phyloP scores from a whole-genome alignment of 2,113 vertebrate species.

The Triplophysa rosa region DNA sequence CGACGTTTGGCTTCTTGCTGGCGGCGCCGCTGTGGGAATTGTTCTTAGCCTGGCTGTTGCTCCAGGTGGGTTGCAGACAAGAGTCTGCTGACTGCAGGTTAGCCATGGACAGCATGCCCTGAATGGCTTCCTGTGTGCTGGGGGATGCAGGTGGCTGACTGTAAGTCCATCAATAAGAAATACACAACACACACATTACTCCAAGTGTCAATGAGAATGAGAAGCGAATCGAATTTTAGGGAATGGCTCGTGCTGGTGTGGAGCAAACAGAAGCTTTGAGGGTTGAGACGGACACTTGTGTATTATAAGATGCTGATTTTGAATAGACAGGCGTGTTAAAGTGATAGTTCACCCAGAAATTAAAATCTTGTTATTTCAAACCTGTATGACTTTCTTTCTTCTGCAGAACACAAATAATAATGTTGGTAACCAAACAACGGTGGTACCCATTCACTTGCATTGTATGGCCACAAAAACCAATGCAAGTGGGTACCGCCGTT shows the following conservation, averaged over 20 bases:
- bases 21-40: constrained; percentile 78
- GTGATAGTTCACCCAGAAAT: too few species aligned
- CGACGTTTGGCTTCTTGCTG: constrained; percentile 76
- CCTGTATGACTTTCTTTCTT: too few species aligned
- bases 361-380: too few species aligned
- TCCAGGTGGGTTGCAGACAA: constrained; percentile 88
- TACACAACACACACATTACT: constrained; percentile 73
- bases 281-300: neutral
- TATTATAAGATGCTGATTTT: neutral
- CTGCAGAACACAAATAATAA: too few species aligned
- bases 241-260: constrained; percentile 39
- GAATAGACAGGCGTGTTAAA: too few species aligned
- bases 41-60: constrained; percentile 83
- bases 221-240: constrained; percentile 49
- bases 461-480: too few species aligned
- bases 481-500: too few species aligned
- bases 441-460: too few species aligned
- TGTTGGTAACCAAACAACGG: too few species aligned
- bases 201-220: constrained; percentile 49
- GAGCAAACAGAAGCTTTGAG: constrained; percentile 21
- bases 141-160: constrained; percentile 98
- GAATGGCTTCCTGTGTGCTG: constrained; percentile 99
- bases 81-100: constrained; percentile 94
- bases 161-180: constrained; percentile 74
- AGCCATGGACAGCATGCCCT: constrained; percentile 99